phyloP scores from a whole-genome alignment of 2,113 vertebrate species.

The Oreotrochilus melanogaster region DNA sequence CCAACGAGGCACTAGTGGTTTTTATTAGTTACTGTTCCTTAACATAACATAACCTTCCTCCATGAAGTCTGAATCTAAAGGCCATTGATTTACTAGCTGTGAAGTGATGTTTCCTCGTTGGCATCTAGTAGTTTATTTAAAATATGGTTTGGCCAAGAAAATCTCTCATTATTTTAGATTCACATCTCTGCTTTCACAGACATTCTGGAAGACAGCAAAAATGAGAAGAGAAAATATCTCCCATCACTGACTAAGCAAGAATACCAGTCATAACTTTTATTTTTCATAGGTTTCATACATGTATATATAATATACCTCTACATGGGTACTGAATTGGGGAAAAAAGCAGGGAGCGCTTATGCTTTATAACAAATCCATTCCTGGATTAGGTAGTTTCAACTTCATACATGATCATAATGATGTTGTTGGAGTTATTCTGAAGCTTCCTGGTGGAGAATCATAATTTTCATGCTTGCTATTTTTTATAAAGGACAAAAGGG shows the following conservation, averaged over 20 bases:
- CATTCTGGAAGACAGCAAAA: background rate
- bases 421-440: background rate
- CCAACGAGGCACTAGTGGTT: background rate
- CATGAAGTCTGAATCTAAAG: slow-evolving; percentile 40
- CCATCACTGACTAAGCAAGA: background rate
- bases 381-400: background rate
- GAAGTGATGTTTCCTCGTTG: slow-evolving; percentile 42
- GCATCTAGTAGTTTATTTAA: slow-evolving; percentile 40
- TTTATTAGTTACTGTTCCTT: slow-evolving; percentile 39
- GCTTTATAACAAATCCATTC: background rate
- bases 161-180: slow-evolving; percentile 10
- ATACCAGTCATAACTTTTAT: background rate
- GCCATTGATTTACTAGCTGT: slow-evolving; percentile 39
- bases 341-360: background rate
- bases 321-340: background rate
- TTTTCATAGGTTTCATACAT: background rate
- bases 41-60: slow-evolving; percentile 16
- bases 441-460: background rate
- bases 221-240: background rate
- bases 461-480: background rate
- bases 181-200: background rate
- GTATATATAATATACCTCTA: background rate
- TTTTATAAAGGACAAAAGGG: background rate
- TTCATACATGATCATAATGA: background rate
- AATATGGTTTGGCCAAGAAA: background rate